phyloP scores from a whole-genome alignment of 2,888 invertebrate species.

The Iselma pallidipennis region DNA sequence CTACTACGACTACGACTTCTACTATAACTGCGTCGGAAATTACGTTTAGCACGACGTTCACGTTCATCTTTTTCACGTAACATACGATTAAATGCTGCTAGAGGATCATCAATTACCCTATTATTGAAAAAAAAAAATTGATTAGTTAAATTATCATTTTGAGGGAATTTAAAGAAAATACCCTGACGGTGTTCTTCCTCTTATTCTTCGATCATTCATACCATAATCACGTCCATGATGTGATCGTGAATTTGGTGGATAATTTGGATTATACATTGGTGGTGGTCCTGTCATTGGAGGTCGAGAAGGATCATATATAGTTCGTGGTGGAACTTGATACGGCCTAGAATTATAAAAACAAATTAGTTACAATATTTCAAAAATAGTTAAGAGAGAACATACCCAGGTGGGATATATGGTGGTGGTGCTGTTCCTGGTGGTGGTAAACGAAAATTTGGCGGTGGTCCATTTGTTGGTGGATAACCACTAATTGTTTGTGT shows the following conservation, averaged over 20 bases:
- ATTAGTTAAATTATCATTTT: neutral
- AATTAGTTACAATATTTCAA: neutral
- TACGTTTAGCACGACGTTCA: conserved; percentile 63
- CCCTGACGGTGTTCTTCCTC: conserved; percentile 56
- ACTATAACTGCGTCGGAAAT: conserved; percentile 63
- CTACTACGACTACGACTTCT: conserved; percentile 55
- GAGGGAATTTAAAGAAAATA: conserved; percentile 35
- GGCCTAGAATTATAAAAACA: conserved; percentile 34
- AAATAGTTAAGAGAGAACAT: conserved; percentile 21
- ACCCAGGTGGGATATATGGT: conserved; percentile 51
- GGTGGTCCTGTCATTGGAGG: conserved; percentile 50
- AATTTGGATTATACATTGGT: conserved; percentile 41
- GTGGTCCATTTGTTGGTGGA: conserved; percentile 47
- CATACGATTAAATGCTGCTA: conserved; percentile 86
- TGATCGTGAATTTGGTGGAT: conserved; percentile 39
- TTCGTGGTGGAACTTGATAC: conserved; percentile 47
- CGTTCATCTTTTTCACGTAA: conserved; percentile 82
- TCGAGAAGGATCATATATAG: conserved; percentile 49
- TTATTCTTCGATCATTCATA: conserved; percentile 52
- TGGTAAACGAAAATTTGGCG: conserved; percentile 52
- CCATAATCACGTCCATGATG: conserved; percentile 28
- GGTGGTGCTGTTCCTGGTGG: conserved; percentile 50
- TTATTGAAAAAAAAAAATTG: neutral
- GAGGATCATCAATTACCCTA: conserved; percentile 80
- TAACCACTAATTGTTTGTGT: conserved; percentile 41